Evolutionary conservation across 2,113 vertebrate species (phyloP), one percentile per base, ranked within the genome.

Genomic region (Oryzias celebensis): DNA sequence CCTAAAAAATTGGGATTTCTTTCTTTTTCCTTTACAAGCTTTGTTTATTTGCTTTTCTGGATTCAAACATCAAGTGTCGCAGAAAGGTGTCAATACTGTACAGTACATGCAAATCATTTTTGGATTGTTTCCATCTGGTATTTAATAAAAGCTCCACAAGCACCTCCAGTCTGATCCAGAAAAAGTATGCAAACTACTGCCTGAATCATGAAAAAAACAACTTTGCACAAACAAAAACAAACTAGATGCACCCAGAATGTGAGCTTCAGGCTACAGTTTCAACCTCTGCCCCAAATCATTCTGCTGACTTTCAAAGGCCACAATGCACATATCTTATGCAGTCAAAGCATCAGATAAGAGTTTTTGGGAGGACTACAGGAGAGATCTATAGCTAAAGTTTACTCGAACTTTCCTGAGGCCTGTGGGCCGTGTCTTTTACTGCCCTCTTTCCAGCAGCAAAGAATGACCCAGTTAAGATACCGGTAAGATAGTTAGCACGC

Each of bases 401-500:
- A 52, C 5, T 15, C 18, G n/a, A 62, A 59, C 41, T 56, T 14
- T 60, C 50, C 26, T 0, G 20, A 65, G 45, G 57, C 48, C 31
- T 61, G n/a, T 2, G 46, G 48, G 31, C 56, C 20, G 14, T 24
- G 17, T 22, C 55, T 75, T 68, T 67, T 48, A 69, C 18, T 78
- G 67, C 58, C 13, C 51, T 36, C 65, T 70, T 68, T 68, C 31
- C 56, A 74, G 14, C 20, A 57, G 57, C 65, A 58, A 57, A 62
- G 59, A 41, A 28, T 80, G 80, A 86, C 81, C 68, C 73, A 80
- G 58, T 83, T 82, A 71, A 66, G 31, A 60, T 61, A 48, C 65
- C 47, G 61, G 61, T 22, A 55, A 74, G 68, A 82, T 81, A 83
- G 82, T 82, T 62, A 68, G 74, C 68, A 85, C 65, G 69, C 67